Conservation (phyloP, 2,888 invertebrate genomes). For the Drosophila barbarae region DNA sequence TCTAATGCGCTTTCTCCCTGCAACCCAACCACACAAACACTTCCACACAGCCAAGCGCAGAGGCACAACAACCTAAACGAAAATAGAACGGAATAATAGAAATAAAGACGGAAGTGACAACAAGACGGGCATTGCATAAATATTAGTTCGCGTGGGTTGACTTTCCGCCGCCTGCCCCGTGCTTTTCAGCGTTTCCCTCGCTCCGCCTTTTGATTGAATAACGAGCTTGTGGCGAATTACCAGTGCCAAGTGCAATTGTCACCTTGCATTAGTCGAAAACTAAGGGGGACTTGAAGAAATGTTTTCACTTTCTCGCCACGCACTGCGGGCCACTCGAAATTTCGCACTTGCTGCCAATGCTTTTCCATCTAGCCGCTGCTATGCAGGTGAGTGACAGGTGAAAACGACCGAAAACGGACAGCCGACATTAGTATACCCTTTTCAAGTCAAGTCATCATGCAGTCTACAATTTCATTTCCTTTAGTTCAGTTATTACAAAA, state of each 20-base stretch:
- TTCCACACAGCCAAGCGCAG: conserved; percentile 6
- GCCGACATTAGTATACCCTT: conserved; percentile 1
- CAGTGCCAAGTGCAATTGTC: conserved; percentile 67
- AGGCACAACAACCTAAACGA: conserved; percentile 21
- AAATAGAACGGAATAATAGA: conserved; percentile 57
- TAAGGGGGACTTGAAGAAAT: conserved; percentile 42
- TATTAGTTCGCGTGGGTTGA: conserved; percentile 57
- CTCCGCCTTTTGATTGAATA: conserved; percentile 61
- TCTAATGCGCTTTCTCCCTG: conserved; percentile 64
- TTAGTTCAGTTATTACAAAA: background rate
- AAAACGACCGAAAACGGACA: background rate
- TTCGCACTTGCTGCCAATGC: conserved; percentile 50
- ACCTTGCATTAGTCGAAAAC: conserved; percentile 39
- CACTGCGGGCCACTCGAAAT: conserved; percentile 60
- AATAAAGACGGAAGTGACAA: conserved; percentile 60
- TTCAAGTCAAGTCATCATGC: background rate
- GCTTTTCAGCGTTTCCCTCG: conserved; percentile 1
- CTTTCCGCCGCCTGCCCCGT: conserved; percentile 41
- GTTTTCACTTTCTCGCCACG: conserved; percentile 72
- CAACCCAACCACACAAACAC: conserved; percentile 16
- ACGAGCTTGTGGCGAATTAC: conserved; percentile 37
- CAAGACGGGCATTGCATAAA: conserved; percentile 51
- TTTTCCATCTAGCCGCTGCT: conserved; percentile 41
- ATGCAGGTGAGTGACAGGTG: conserved; percentile 56
- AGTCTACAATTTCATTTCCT: too few species aligned